phyloP scores from a whole-genome alignment of 2,113 vertebrate species.

The Tricholaema leucomelas region DNA sequence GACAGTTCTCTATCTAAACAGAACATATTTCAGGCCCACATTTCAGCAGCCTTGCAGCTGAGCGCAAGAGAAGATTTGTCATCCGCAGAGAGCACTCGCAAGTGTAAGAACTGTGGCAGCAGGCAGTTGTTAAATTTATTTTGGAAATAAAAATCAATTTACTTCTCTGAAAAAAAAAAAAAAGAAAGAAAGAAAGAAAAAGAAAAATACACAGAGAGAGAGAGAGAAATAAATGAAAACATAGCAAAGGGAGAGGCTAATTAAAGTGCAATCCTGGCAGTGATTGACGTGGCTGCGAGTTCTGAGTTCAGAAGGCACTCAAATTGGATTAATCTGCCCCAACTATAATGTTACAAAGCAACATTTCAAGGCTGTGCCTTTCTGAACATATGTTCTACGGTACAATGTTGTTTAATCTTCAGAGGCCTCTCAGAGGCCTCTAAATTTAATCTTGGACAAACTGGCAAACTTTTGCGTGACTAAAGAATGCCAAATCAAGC shows the following conservation, averaged over 20 bases:
- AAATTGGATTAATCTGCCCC: slow-evolving; percentile 44
- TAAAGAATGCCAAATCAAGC: slow-evolving; percentile 23
- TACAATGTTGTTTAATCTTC: slow-evolving; percentile 32
- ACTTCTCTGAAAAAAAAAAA: not conserved
- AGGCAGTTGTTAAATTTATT: slow-evolving; percentile 43
- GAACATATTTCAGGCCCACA: not conserved
- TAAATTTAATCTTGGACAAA: slow-evolving; percentile 18
- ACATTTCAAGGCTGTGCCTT: not conserved
- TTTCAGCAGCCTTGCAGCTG: slow-evolving; percentile 12
- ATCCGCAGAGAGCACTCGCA: not conserved
- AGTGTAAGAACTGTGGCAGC: not conserved
- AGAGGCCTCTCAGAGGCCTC: not conserved
- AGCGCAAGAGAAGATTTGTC: slow-evolving; percentile 25
- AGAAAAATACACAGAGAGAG: too few relatives aligned
- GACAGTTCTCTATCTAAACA: slow-evolving; percentile 61
- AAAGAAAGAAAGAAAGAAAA: too few relatives aligned
- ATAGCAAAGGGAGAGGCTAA: not conserved
- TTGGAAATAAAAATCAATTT: slow-evolving; percentile 50
- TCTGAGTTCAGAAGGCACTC: not conserved
- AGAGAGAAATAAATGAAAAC: not conserved
- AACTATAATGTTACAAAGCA: slow-evolving; percentile 18
- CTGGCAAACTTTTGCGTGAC: not conserved
- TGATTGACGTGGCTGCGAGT: not conserved
- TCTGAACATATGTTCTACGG: not conserved
- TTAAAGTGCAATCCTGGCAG: not conserved